Base-by-base conservation (phyloP, 2,113 vertebrate genomes). In the Calidris pugnax region DNA sequence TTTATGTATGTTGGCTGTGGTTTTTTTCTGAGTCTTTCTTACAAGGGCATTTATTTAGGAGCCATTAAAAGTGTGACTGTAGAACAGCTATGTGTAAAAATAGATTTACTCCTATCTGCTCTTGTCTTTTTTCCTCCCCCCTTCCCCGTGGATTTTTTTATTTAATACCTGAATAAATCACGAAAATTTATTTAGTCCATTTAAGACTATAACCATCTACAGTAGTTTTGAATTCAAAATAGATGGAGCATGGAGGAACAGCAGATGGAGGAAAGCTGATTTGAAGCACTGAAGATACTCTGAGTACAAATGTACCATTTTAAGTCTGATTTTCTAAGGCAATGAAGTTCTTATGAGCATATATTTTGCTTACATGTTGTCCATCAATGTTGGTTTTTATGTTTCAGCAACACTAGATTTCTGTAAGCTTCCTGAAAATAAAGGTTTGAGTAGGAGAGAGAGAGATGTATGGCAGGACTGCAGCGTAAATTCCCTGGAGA, bases 91-190 rank as follows among this genome's bases (percentile, higher is more conserved):
- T 5, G 23, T 39, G 17, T 67, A 26, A 57, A 91, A 81, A 68
- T 18, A 37, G 3, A n/a, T 62, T 55, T 60, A n/a, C 10, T 67
- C 14, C 30, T 60, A 15, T 43, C 27, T 68, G 20, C 3, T 68
- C 4, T 8, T 39, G 4, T 37, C 10, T 21, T 51, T n/a, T 24
- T 27, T 9, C 17, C 10, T 3, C 2, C 4, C 9, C 18, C 14
- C 6, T 6, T 4, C 20, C 11, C 4, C 4, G 2, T 27, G 21
- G 7, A n/a, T 55, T 39, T 92, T 60, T 60, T 88, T 1, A 4
- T 85, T 77, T 80, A 74, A 24, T 56, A 18, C 3, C 23, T 19
- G 0, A 81, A 82, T 62, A 35, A 20, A 45, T 55, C 32, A 41
- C 47, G 26, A 71, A 11, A 74, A 74, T 72, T 8, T 37, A 32